These are phyloP conservation scores for Hetaerina titia DNA, from an alignment of 2,888 invertebrate genomes.

Conservation along the genomic window DNA sequence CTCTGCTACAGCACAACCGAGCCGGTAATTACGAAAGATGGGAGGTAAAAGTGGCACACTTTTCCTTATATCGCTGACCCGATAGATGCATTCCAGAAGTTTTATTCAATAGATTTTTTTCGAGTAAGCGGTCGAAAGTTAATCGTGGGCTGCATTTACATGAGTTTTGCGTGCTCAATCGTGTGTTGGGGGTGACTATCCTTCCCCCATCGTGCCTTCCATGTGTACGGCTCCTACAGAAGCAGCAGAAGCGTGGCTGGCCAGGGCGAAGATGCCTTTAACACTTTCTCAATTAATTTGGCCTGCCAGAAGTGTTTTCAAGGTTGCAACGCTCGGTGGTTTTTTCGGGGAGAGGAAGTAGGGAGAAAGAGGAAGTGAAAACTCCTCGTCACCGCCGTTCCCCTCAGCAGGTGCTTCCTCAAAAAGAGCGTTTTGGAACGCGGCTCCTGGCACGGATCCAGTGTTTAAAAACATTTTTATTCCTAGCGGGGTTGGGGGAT, in stretches of 20 bases:
- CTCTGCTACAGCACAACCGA: neutral
- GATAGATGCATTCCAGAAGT: neutral
- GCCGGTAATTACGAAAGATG: neutral
- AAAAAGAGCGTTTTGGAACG: neutral
- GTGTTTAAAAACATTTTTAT: neutral
- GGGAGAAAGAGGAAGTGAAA: slow-evolving; percentile 47
- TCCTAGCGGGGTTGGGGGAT: neutral
- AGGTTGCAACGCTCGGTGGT: slow-evolving; percentile 48
- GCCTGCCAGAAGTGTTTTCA: slow-evolving; percentile 23
- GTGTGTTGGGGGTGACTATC: neutral
- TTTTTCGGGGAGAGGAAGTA: slow-evolving; percentile 46
- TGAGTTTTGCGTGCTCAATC: neutral
- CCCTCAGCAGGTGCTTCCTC: slow-evolving; percentile 50
- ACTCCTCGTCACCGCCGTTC: slow-evolving; percentile 28
- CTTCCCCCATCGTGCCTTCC: neutral
- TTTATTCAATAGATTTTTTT: neutral
- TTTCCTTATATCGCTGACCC: neutral
- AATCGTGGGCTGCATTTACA: neutral
- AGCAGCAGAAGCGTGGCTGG: neutral
- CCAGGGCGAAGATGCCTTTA: neutral
- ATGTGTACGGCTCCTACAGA: neutral
- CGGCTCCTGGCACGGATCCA: neutral
- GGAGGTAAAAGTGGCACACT: slow-evolving; percentile 7
- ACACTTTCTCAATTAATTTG: slow-evolving; percentile 8
- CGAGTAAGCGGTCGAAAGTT: neutral